Base-by-base conservation (phyloP, 23 tunicate genomes). In the Corella eumyota region DNA sequence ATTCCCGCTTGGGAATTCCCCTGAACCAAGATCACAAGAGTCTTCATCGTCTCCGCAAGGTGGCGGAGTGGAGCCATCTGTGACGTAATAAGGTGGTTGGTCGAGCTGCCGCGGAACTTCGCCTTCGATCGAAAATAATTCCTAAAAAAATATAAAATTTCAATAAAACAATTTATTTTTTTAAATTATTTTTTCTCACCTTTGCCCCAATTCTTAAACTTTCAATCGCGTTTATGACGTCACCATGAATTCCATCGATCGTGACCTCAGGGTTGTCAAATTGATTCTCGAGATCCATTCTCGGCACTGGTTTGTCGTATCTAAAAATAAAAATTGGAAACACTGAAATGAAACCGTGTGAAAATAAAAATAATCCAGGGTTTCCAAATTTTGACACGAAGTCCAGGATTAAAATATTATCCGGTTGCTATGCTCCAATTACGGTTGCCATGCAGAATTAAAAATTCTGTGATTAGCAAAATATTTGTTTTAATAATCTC, bases 11-110 rank as follows among this genome's bases (percentile, higher is more conserved):
- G n/a, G n/a, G n/a, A n/a, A n/a, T n/a, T n/a, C n/a, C n/a, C n/a
- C n/a, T n/a, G n/a, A n/a, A n/a, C n/a, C n/a, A n/a, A n/a, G 61
- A 3, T 52, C 65, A 33, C 88, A 79, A 7, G 45, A 50, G 60
- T 79, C 88, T 64, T 79, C 88, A 32, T 79, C 88, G 58, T 79
- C 88, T 30, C 59, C 71, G 31, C 78, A 57, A 9, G 60, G 63
- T 22, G 71, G 25, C 50, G 64, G 48, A 64, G 30, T 45, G n/a
- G 9, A 25, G 0, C 0, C n/a, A n/a, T n/a, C n/a, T n/a, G 6
- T 50, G 46, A 64, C 64, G 46, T 64, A 51, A 34, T 44, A 52
- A 6, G 71, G 72, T 9, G 71, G 11, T 7, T 22, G 35, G 17
- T 64, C 54, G 19, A 74, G 31, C 6, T 40, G 17, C 23, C 34